Evolutionary conservation across 2,797 vertebrate genomes (phyloP), one percentile per base, ranked within the genome.

Genomic region (Leucoraja ocellata): DNA sequence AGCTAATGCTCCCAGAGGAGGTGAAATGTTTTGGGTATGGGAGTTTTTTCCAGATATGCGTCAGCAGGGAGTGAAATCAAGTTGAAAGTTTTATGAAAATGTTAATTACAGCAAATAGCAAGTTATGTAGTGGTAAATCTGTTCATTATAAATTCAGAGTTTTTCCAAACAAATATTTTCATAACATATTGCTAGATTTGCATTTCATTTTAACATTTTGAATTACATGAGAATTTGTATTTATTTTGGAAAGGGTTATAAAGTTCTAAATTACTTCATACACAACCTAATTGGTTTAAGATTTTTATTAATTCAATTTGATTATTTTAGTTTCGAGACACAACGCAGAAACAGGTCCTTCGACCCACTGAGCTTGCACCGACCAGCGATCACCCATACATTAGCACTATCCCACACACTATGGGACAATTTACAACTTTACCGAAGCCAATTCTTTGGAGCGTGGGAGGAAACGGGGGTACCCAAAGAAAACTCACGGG

Each of bases 161-260:
- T n/a, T 10, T 91, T 0, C 86, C 14, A 21, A 68, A 91, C n/a
- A 36, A 36, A 36, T 39, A 73, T 9, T 18, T 39, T n/a, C 32
- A 71, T 71, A 91, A 91, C 86, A 91, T 36, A 18, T 65, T 91
- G 81, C 21, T 21, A 91, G 71, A 71, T 91, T 71, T 71, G 86
- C 18, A 71, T 36, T 68, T n/a, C 63, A 32, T 90, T 83, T 54
- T 80, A 10, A 36, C 14, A 79, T 46, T 54, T 18, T 25, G 39
- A 54, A 21, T 77, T 77, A 77, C 76, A 77, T 77, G 13, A 77
- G 25, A n/a, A 6, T 18, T 81, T 83, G 80, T 23, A 58, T 83
- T 21, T 83, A 23, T 1, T 61, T 84, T 58, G 13, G 21, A 84
- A 61, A 58, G 28, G 61, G 28, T 28, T 61, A 54, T 23, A 28